These are phyloP conservation scores for Mizuhopecten yessoensis DNA, from an alignment of 1,140 invertebrate species.

Conservation along the genomic window DNA sequence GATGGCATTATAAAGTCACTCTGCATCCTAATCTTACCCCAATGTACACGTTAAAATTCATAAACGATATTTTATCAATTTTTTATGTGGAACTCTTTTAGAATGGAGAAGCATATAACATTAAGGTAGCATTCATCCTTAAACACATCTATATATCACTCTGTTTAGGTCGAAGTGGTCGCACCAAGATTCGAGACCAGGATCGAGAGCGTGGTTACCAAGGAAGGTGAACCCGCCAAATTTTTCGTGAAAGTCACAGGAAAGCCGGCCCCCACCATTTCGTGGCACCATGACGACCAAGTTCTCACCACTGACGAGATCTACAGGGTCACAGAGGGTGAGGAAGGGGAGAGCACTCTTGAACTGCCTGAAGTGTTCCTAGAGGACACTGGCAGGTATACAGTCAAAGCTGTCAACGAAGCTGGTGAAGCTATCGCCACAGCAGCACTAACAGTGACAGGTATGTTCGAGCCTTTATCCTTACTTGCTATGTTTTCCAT, in stretches of 20 bases:
- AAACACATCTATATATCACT: background rate
- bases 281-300: slow-evolving; percentile 88
- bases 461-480: slow-evolving; percentile 7
- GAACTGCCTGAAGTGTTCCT: slow-evolving; percentile 96
- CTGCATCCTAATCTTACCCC: too few relatives aligned
- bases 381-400: slow-evolving; percentile 95
- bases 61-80: background rate
- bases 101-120: background rate
- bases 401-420: slow-evolving; percentile 93
- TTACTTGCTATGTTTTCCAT: too few relatives aligned
- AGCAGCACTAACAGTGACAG: slow-evolving; percentile 60
- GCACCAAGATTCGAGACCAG: slow-evolving; percentile 74
- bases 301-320: slow-evolving; percentile 73
- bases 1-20: too few relatives aligned
- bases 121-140: background rate
- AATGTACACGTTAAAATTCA: too few relatives aligned
- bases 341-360: slow-evolving; percentile 88
- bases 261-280: slow-evolving; percentile 73
- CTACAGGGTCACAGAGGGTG: slow-evolving; percentile 70
- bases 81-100: background rate
- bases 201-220: slow-evolving; percentile 74
- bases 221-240: slow-evolving; percentile 94
- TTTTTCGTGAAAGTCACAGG: slow-evolving; percentile 96
- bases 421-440: slow-evolving; percentile 64
- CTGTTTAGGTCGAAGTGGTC: slow-evolving; percentile 45